phyloP scores from a whole-genome alignment of 2,113 vertebrate genomes.

The Pseudolaguvia tuberculata region DNA sequence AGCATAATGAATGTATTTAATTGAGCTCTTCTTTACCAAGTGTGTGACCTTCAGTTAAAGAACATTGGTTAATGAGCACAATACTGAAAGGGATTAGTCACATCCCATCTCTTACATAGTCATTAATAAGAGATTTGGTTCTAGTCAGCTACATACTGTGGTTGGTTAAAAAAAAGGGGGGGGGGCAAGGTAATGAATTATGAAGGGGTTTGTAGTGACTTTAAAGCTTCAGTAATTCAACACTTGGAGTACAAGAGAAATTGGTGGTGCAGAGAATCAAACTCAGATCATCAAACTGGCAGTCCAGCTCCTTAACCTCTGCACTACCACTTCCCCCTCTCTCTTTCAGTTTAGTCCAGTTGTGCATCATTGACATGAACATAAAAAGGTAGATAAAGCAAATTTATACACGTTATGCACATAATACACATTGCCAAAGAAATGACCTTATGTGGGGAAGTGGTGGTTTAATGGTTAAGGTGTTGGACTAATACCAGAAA shows the following conservation, averaged over 20 bases:
- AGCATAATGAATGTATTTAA: neutral
- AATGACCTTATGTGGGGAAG: too few species aligned
- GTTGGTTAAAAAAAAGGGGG: neutral
- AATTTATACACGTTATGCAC: too few species aligned
- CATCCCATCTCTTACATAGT: slow-evolving; percentile 14
- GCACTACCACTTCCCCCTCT: too few species aligned
- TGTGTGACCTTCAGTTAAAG: slow-evolving; percentile 1
- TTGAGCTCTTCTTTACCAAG: neutral
- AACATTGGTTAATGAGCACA: neutral
- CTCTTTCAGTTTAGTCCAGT: too few species aligned
- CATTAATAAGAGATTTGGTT: neutral
- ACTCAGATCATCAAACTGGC: too few species aligned
- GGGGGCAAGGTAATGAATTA: neutral
- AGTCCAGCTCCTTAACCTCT: too few species aligned
- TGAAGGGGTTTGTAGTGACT: neutral
- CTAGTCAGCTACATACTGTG: neutral
- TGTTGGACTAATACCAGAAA: too few species aligned
- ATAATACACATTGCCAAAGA: too few species aligned
- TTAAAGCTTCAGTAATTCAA: neutral
- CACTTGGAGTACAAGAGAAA: neutral
- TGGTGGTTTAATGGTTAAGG: too few species aligned
- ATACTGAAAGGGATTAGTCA: slow-evolving; percentile 1
- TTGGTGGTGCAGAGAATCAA: too few species aligned
- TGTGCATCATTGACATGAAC: too few species aligned
- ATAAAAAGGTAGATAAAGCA: too few species aligned